Base-by-base conservation (phyloP, 1,140 invertebrate genomes). In the Trissolcus basalis region DNA sequence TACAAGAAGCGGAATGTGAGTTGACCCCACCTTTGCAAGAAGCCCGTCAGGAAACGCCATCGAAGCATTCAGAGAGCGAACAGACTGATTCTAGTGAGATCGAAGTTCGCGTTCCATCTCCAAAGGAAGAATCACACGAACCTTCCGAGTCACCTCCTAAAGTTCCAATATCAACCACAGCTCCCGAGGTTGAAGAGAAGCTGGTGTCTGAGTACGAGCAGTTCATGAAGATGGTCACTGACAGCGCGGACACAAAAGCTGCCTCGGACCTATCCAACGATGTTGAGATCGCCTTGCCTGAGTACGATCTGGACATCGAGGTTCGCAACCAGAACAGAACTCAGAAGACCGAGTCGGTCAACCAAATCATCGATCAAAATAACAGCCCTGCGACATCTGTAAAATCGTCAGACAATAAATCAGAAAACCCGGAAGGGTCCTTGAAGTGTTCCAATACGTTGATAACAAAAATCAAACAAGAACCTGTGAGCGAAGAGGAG, bases 191-290 rank as follows among this genome's bases (percentile, higher is more conserved):
- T 5, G 60, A 83, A 12, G 84, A 87, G 35, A 88, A 88, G 45
- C 71, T 89, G 32, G 85, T 80, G 0, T 89, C 87, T 0, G 87
- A 88, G 43, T 89, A 89, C 32, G 87, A 89, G 47, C 85, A 89
- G 49, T 89, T 89, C 13, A 88, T 89, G 79, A 88, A 88, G 56
- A 89, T 88, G 82, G 86, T 89, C 0, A 53, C 49, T 11, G 43
- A 56, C 14, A 43, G 41, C 15, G 10, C 27, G 0, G 53, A 71
- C 8, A 5, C 60, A 47, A 39, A 11, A 54, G 0, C 43, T 1
- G n/a, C 32, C 19, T 49, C 27, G 13, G 44, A 64, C 41, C 15
- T 36, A 15, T 12, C 43, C 2, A 19, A 0, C 1, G 51, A 68
- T 45, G 51, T 72, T 19, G 0, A 15, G n/a, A 7, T 60, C 1